Evolutionary conservation across 2,797 vertebrate genomes (phyloP).

Genomic region (Gadopsis marmoratus): DNA sequence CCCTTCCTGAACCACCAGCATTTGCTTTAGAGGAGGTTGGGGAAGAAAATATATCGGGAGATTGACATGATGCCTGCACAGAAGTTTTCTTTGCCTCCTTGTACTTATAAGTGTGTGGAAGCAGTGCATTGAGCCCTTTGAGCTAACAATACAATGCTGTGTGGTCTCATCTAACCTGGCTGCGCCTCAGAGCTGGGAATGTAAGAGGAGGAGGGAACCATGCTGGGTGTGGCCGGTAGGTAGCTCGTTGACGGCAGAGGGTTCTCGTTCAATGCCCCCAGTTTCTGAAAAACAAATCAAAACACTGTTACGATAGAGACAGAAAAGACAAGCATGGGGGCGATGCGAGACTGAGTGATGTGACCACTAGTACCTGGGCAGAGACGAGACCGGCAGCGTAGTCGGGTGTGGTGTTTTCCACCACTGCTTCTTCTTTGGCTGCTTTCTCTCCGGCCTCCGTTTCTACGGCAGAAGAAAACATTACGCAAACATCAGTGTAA

Average conservation of each 20-base stretch:
- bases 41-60: background rate
- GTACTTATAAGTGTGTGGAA: background rate
- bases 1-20: slow-evolving; percentile 88
- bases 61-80: background rate
- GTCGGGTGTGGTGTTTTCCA: slow-evolving; percentile 97
- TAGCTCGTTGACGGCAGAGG: slow-evolving; percentile 97
- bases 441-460: slow-evolving; percentile 93
- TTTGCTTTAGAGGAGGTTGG: slow-evolving; percentile 72
- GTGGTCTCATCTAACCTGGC: slow-evolving; percentile 84
- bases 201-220: slow-evolving; percentile 96
- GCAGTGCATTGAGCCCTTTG: background rate
- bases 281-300: slow-evolving; percentile 87
- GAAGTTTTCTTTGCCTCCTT: background rate
- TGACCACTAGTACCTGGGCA: slow-evolving; percentile 88
- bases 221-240: slow-evolving; percentile 95
- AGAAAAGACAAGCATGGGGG: too few species aligned
- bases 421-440: slow-evolving; percentile 94
- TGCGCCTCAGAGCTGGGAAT: slow-evolving; percentile 94
- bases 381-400: slow-evolving; percentile 97
- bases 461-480: slow-evolving; percentile 80
- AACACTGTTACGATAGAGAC: background rate
- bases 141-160: background rate
- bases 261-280: slow-evolving; percentile 93
- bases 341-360: background rate
- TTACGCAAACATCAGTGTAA: too few species aligned